Conservation (phyloP, 2,113 vertebrate genomes). For the Paraplagusia blochii region DNA sequence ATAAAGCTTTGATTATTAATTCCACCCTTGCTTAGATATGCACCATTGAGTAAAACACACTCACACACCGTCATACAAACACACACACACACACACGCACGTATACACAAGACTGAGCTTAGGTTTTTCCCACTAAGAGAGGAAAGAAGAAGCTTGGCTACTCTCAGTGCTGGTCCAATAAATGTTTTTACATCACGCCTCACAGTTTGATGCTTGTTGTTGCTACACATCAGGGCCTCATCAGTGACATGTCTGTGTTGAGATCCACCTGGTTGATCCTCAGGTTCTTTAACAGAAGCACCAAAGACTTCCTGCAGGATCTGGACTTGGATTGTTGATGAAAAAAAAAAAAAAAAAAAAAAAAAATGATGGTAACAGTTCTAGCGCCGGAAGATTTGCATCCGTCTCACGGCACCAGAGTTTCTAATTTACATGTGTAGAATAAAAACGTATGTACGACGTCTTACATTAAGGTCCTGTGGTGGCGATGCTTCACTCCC, state of each 20-base stretch:
- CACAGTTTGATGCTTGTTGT: conserved; percentile 19
- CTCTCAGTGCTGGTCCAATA: conserved; percentile 17
- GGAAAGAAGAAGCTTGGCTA: conserved; percentile 31
- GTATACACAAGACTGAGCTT: conserved; percentile 36
- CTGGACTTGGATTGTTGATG: conserved; percentile 3
- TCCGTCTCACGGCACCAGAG: conserved; percentile 31
- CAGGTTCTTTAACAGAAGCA: conserved; percentile 56
- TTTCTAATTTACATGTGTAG: conserved; percentile 9
- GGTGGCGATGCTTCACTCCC: conserved; percentile 38
- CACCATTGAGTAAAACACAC: conserved; percentile 21
- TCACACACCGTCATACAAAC: conserved; percentile 13
- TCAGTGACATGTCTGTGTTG: conserved; percentile 17
- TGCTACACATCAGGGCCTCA: conserved; percentile 17
- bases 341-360: conserved; percentile 2
- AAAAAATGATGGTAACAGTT: conserved; percentile 24
- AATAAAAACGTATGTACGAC: conserved; percentile 21
- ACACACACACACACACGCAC: conserved; percentile 10
- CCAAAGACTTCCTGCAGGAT: conserved; percentile 52
- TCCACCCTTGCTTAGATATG: conserved; percentile 59
- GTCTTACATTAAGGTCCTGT: conserved; percentile 34
- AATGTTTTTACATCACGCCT: conserved; percentile 46
- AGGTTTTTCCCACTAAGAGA: conserved; percentile 32
- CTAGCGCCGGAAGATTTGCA: conserved; percentile 35
- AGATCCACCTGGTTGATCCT: conserved; percentile 18
- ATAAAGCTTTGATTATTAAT: conserved; percentile 67